Percentiles rank a stretch among this genome's conserved stretches.
These are phyloP conservation scores for Uria lomvia DNA, from an alignment of 2,113 vertebrate species.

Conservation along the genomic window DNA sequence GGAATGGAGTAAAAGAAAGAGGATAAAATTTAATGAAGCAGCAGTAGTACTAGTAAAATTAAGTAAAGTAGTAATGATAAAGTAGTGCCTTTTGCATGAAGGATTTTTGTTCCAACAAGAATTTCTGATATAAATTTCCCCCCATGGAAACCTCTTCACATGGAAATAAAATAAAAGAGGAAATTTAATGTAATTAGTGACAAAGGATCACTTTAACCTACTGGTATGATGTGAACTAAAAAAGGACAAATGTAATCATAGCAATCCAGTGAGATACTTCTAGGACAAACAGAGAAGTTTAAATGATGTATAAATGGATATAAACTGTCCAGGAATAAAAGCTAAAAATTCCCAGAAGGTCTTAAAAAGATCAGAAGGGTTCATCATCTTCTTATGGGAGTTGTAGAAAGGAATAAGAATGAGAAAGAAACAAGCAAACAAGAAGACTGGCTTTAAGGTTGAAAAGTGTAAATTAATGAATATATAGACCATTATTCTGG, in stretches of 20 bases:
- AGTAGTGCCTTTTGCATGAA: background rate
- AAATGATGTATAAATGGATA: background rate
- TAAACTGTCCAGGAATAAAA: background rate
- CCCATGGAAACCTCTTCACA: background rate
- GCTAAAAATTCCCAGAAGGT: background rate
- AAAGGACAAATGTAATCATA: background rate
- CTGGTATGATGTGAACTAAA: background rate
- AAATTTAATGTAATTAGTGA: background rate
- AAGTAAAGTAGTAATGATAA: background rate
- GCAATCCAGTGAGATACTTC: background rate
- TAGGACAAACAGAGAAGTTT: background rate
- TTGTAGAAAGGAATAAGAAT: background rate
- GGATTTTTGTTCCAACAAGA: background rate
- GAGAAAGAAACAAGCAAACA: background rate
- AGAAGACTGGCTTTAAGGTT: background rate
- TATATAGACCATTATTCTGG: background rate
- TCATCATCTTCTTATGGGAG: background rate
- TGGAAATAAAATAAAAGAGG: background rate
- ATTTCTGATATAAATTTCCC: background rate
- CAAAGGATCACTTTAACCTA: background rate
- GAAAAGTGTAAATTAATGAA: background rate
- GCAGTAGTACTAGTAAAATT: background rate
- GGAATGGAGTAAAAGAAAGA: background rate
- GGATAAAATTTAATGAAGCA: background rate
- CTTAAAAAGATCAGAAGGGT: background rate